These are phyloP conservation scores for Dromas ardeola DNA, from an alignment of 2,113 vertebrate genomes.

Conservation along the genomic window DNA sequence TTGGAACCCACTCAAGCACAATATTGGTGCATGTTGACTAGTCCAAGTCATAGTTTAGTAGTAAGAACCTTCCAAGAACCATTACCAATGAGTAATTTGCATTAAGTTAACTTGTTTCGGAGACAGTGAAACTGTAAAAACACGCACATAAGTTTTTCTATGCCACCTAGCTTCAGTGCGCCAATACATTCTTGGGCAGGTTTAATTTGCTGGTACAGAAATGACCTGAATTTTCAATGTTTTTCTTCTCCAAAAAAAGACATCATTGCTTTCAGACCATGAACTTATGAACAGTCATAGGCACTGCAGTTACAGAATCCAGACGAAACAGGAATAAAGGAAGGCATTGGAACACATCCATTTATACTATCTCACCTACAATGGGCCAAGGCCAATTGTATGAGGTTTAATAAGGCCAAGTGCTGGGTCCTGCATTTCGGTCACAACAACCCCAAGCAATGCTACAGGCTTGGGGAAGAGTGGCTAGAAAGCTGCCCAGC, in stretches of 20 bases:
- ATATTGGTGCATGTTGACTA: background rate
- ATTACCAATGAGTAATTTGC: background rate
- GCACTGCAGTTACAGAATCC: background rate
- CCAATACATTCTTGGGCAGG: background rate
- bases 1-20: background rate
- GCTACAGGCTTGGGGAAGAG: no score
- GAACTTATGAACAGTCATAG: background rate
- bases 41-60: background rate
- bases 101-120: constrained; percentile 3
- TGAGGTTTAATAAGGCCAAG: no score
- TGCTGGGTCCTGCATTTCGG: no score
- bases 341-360: background rate
- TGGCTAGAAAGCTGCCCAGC: no score
- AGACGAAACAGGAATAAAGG: background rate
- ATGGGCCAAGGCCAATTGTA: no score
- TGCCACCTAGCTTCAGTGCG: background rate
- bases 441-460: no score
- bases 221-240: background rate
- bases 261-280: background rate
- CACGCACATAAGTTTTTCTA: background rate
- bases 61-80: background rate
- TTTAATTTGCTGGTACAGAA: background rate
- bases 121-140: background rate
- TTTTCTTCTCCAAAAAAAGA: background rate
- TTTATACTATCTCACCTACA: background rate